Evolutionary conservation across 2,113 vertebrate species (phyloP).

Genomic region (Tachysurus vachellii): DNA sequence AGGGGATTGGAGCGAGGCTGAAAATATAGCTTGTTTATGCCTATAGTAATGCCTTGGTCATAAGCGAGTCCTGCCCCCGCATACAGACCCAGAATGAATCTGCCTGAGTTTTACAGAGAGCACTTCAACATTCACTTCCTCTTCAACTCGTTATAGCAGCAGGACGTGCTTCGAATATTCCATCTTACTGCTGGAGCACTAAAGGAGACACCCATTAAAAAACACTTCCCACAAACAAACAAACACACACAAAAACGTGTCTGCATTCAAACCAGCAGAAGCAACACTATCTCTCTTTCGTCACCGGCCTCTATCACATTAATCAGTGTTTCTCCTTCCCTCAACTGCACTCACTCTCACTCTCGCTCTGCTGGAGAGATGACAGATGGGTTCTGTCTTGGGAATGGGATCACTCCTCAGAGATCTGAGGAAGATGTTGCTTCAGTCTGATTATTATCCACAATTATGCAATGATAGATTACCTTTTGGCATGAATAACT

Average conservation of each 20-base stretch:
- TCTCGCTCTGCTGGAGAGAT: slow-evolving; percentile 25
- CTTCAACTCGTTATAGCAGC: not conserved
- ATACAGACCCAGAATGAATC: not conserved
- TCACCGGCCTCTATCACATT: slow-evolving; percentile 15
- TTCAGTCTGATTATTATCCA: slow-evolving; percentile 53
- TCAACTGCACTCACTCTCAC: not conserved
- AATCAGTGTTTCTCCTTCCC: slow-evolving; percentile 19
- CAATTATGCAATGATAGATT: slow-evolving; percentile 55
- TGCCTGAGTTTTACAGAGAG: not conserved
- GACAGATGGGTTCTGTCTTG: slow-evolving; percentile 39
- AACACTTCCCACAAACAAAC: not conserved
- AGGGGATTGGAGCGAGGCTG: not conserved
- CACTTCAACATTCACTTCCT: slow-evolving; percentile 6
- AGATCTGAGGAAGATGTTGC: slow-evolving; percentile 29
- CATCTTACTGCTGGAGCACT: not conserved
- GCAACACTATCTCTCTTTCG: slow-evolving; percentile 6
- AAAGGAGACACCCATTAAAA: slow-evolving; percentile 12
- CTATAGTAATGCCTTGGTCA: slow-evolving; percentile 5
- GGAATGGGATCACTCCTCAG: slow-evolving; percentile 21
- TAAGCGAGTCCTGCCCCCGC: not conserved
- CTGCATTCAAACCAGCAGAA: not conserved
- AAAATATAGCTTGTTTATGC: slow-evolving; percentile 14
- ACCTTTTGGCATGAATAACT: slow-evolving; percentile 48
- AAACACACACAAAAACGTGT: not conserved
- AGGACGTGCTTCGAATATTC: slow-evolving; percentile 7